Percentiles rank a stretch among this genome's conserved stretches.
These are phyloP conservation scores for Scrobipalpa costella DNA, from an alignment of 2,888 invertebrate species.

Conservation along the genomic window DNA sequence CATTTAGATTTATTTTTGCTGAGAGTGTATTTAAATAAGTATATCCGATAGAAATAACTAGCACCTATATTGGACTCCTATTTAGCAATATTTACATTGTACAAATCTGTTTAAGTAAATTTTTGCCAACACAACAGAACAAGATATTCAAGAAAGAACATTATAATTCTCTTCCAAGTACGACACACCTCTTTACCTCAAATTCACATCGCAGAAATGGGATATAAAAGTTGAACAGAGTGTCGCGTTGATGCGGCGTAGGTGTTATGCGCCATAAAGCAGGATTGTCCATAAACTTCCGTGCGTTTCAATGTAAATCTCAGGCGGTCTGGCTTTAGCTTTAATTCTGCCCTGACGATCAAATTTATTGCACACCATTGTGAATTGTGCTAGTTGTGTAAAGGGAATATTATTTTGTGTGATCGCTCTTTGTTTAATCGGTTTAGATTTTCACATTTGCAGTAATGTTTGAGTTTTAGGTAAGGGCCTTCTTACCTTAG, in stretches of 20 bases:
- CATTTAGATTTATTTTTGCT: too few relatives aligned
- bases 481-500: too few relatives aligned
- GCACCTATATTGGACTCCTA: too few relatives aligned
- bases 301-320: slow-evolving; percentile 44
- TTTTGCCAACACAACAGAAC: too few relatives aligned
- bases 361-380: slow-evolving; percentile 16
- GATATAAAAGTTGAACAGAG: slow-evolving; percentile 9
- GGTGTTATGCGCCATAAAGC: slow-evolving; percentile 48
- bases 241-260: slow-evolving; percentile 35
- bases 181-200: neutral
- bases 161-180: too few relatives aligned
- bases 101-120: too few relatives aligned
- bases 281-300: slow-evolving; percentile 45
- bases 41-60: too few relatives aligned
- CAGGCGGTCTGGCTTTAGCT: slow-evolving; percentile 29
- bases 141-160: too few relatives aligned
- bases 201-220: neutral
- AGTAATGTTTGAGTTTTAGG: too few relatives aligned
- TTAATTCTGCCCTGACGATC: slow-evolving; percentile 10
- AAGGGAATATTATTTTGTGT: neutral
- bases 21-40: too few relatives aligned
- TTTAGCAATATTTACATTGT: too few relatives aligned
- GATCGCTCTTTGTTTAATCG: neutral
- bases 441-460: too few relatives aligned
- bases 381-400: slow-evolving; percentile 2